Conservation (phyloP, 2,113 vertebrate species). For the Rattus rattus region DNA sequence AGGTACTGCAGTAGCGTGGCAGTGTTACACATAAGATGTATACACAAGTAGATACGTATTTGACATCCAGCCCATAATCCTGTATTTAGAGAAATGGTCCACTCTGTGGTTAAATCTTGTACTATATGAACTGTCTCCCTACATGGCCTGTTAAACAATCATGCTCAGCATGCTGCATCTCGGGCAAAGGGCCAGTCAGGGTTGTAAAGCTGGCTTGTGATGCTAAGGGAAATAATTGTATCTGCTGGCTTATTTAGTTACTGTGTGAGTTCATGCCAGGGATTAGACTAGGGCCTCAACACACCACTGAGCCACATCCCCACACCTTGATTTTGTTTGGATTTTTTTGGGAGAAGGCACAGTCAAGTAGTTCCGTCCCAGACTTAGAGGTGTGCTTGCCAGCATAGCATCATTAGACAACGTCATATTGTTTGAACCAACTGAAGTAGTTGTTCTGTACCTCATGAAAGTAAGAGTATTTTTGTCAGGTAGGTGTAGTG, state of each 20-base stretch:
- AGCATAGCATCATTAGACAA: neutral
- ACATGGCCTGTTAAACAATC: neutral
- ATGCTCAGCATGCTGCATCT: neutral
- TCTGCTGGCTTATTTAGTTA: neutral
- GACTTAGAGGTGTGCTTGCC: slow-evolving; percentile 19
- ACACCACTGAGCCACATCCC: neutral
- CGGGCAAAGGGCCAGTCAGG: neutral
- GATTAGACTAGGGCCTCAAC: neutral
- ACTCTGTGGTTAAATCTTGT: slow-evolving; percentile 17
- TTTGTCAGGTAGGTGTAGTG: neutral
- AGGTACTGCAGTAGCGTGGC: neutral
- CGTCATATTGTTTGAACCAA: neutral
- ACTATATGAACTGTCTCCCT: neutral
- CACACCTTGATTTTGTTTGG: neutral
- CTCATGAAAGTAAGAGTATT: slow-evolving; percentile 21
- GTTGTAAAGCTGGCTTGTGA: slow-evolving; percentile 1
- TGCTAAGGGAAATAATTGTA: slow-evolving; percentile 32
- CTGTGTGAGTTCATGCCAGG: neutral
- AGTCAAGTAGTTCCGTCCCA: slow-evolving; percentile 18
- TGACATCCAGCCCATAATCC: neutral
- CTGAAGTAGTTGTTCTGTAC: slow-evolving; percentile 46
- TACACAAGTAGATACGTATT: neutral
- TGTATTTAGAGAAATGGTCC: neutral
- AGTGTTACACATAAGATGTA: neutral
- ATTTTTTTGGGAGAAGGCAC: slow-evolving; percentile 17